phyloP scores from a whole-genome alignment of 1,140 invertebrate species.

The Lepidurus apus region DNA sequence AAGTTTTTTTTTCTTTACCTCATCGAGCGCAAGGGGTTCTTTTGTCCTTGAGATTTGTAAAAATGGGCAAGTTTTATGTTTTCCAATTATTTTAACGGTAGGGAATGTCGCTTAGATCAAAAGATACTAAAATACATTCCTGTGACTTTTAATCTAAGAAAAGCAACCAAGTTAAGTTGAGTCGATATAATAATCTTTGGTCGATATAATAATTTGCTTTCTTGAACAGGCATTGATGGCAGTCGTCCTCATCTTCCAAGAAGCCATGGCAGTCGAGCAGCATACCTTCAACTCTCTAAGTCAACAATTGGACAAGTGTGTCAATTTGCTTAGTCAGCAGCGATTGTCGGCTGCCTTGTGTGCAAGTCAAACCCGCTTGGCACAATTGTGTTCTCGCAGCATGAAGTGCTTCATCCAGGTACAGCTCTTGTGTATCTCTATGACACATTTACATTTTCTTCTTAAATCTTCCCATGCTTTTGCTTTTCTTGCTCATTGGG shows the following conservation, averaged over 20 bases:
- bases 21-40: too few relatives aligned
- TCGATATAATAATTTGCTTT: not conserved
- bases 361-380: constrained; percentile 3
- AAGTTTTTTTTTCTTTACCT: too few relatives aligned
- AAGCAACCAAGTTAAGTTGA: too few relatives aligned
- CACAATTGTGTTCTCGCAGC: constrained; percentile 13
- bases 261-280: not conserved
- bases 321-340: constrained; percentile 8
- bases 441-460: not conserved
- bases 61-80: too few relatives aligned
- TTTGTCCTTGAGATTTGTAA: too few relatives aligned
- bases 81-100: too few relatives aligned
- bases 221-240: not conserved
- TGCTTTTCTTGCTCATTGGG: not conserved
- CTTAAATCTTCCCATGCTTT: not conserved
- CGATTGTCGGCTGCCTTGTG: constrained; percentile 8
- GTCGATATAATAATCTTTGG: too few relatives aligned
- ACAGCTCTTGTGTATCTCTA: not conserved
- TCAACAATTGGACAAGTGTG: constrained; percentile 21
- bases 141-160: too few relatives aligned
- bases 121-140: too few relatives aligned
- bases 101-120: too few relatives aligned
- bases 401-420: constrained; percentile 7
- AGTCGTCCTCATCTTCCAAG: constrained; percentile 1
- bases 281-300: constrained; percentile 15